Percentiles rank a stretch among this genome's conserved stretches.
Conservation (phyloP, 1,140 invertebrate genomes). For the Bombus breviceps region DNA sequence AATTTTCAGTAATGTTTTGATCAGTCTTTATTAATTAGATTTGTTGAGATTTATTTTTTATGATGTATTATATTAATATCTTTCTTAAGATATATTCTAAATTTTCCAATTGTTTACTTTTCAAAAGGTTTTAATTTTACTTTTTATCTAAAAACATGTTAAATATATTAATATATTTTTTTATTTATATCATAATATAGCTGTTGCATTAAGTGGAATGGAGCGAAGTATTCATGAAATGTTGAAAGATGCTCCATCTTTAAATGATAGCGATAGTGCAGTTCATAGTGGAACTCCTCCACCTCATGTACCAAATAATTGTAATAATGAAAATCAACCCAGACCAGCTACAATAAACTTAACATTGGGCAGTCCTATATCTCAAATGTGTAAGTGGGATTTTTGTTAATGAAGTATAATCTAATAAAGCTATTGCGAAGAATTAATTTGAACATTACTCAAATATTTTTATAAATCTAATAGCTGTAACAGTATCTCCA, state of each 20-base stretch:
- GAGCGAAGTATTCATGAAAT: slow-evolving; percentile 94
- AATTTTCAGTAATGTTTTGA: slow-evolving; percentile 5
- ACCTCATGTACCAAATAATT: slow-evolving; percentile 79
- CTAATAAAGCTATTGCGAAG: background rate
- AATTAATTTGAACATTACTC: background rate
- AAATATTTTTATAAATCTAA: slow-evolving; percentile 4
- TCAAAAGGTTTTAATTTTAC: background rate
- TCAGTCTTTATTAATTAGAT: background rate
- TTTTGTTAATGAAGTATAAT: background rate
- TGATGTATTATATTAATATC: background rate
- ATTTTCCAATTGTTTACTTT: background rate
- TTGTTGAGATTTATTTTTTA: background rate
- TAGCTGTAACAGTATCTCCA: slow-evolving; percentile 78
- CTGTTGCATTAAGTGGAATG: slow-evolving; percentile 76
- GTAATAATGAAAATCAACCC: slow-evolving; percentile 77
- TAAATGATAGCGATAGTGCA: slow-evolving; percentile 90
- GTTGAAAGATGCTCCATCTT: slow-evolving; percentile 91
- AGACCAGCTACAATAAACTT: slow-evolving; percentile 82
- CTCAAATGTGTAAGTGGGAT: slow-evolving; percentile 70
- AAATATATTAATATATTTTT: background rate
- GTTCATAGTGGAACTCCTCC: slow-evolving; percentile 88
- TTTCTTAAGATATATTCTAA: background rate
- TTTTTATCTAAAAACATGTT: background rate
- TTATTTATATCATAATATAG: slow-evolving; percentile 72
- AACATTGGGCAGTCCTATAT: slow-evolving; percentile 65